Conservation (phyloP, 2,797 vertebrate genomes). For the Poeciliopsis presidionis region DNA sequence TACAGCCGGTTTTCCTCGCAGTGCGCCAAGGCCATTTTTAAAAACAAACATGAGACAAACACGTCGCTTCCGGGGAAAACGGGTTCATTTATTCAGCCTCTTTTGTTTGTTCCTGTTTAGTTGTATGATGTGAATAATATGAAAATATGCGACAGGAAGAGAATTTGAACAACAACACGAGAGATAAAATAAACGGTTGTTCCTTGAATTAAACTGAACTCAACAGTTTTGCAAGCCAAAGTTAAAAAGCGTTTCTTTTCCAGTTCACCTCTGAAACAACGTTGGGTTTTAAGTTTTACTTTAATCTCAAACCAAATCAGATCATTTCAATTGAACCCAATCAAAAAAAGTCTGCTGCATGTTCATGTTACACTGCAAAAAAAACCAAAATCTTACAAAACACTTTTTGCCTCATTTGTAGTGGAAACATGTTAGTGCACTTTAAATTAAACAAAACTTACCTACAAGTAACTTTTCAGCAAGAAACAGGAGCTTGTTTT, state of each 20-base stretch:
- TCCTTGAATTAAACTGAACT: not conserved
- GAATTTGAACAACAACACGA: not conserved
- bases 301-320: not conserved
- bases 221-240: not conserved
- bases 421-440: too few relatives aligned
- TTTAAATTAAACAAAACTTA: too few relatives aligned
- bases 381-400: too few relatives aligned
- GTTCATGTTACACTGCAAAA: too few relatives aligned
- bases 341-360: not conserved
- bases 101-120: not conserved
- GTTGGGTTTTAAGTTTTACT: not conserved
- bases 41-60: not conserved
- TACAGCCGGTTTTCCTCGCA: not conserved
- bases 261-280: not conserved
- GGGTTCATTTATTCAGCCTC: not conserved
- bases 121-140: not conserved
- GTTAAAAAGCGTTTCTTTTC: not conserved
- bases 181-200: not conserved
- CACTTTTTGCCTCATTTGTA: too few relatives aligned
- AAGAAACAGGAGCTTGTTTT: too few relatives aligned
- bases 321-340: not conserved
- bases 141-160: not conserved
- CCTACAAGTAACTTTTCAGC: too few relatives aligned
- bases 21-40: not conserved
- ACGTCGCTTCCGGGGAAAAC: not conserved